A percentile compares a stretch with the other conserved stretches of the same genome.
phyloP scores from a whole-genome alignment of 2,113 vertebrate species.

The Todiramphus saurophagus region DNA sequence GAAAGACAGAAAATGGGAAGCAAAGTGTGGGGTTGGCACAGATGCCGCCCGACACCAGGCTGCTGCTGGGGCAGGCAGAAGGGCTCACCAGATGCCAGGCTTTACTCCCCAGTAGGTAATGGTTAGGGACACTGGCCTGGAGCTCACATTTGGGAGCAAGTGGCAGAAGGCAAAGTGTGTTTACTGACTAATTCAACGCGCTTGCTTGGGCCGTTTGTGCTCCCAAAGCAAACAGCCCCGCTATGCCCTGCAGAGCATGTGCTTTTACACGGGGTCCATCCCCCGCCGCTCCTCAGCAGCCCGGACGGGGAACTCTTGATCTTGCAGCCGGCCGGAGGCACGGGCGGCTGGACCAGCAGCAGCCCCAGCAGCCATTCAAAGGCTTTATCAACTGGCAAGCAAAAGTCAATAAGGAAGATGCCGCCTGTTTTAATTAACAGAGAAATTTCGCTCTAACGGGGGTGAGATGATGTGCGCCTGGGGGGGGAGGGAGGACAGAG shows the following conservation, averaged over 20 bases:
- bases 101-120: background rate
- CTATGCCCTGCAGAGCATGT: accelerated
- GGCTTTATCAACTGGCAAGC: constrained; percentile 49
- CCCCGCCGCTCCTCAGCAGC: accelerated
- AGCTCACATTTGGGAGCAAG: accelerated
- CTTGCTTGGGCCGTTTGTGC: accelerated
- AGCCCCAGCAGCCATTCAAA: background rate
- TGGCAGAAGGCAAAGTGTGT: accelerated
- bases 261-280: background rate
- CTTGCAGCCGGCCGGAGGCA: background rate
- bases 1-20: background rate
- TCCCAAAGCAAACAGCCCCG: background rate
- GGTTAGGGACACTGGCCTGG: background rate
- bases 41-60: accelerated
- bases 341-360: background rate
- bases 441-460: background rate
- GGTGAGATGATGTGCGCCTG: background rate
- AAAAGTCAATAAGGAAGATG: constrained; percentile 55
- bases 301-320: accelerated
- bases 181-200: accelerated
- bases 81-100: accelerated
- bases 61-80: background rate
- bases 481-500: background rate
- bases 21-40: accelerated
- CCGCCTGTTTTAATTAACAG: constrained; percentile 56